These are phyloP conservation scores for Atlantisia rogersi DNA, from an alignment of 2,113 vertebrate species.

Conservation along the genomic window DNA sequence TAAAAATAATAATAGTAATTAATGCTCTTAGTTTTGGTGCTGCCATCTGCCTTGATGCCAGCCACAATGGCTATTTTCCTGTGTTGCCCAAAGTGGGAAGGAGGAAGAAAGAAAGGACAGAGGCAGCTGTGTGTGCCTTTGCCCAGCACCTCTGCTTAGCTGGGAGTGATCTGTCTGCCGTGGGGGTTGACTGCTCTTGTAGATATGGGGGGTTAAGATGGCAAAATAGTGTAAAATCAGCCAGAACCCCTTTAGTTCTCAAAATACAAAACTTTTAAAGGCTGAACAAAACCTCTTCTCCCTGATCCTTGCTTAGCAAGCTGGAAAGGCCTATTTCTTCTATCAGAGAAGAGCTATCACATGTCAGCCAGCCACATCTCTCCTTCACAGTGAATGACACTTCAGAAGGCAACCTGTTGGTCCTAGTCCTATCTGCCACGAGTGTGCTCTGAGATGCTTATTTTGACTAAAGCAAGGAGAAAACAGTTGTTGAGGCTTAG, in stretches of 20 bases:
- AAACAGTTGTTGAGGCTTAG: neutral
- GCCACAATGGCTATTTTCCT: neutral
- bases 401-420: conserved; percentile 36
- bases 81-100: neutral
- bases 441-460: neutral
- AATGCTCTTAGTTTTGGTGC: conserved; percentile 32
- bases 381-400: conserved; percentile 15
- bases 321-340: neutral
- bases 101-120: neutral
- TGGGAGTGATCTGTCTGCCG: neutral
- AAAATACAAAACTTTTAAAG: neutral
- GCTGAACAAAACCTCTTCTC: neutral
- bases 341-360: neutral
- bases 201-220: neutral
- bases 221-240: neutral
- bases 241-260: neutral
- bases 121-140: neutral
- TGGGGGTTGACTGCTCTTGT: no score
- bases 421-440: neutral
- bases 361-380: neutral
- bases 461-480: conserved; percentile 6
- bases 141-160: neutral
- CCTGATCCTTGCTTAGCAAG: neutral
- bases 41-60: conserved; percentile 13
- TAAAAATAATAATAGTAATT: conserved; percentile 68